A percentile compares a stretch with the other conserved stretches of the same genome.
phyloP scores from a whole-genome alignment of 2,113 vertebrate species.

The Hiodon tergisus region DNA sequence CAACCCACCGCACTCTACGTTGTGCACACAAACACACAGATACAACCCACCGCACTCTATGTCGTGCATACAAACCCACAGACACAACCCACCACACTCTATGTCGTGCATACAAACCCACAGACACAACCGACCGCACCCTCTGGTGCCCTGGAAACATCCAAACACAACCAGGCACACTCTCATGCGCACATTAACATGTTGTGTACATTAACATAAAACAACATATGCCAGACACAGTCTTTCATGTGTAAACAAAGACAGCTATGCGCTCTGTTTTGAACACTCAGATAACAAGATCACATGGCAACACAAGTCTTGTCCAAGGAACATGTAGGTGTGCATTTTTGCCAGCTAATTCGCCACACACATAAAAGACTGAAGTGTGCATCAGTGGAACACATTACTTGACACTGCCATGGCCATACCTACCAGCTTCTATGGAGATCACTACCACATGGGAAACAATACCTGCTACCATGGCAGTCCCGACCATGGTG shows the following conservation, averaged over 20 bases:
- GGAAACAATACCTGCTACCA: not conserved
- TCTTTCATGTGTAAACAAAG: not conserved
- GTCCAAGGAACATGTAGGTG: no score
- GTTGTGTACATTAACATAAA: not conserved
- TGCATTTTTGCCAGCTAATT: no score
- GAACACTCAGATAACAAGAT: no score
- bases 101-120: constrained; percentile 12
- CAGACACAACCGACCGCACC: not conserved
- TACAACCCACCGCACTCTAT: not conserved
- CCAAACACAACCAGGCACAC: constrained; percentile 14
- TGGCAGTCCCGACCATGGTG: not conserved
- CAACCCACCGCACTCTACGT: not conserved
- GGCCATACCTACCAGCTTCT: not conserved
- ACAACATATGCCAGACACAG: not conserved
- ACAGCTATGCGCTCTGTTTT: no score
- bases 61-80: constrained; percentile 36
- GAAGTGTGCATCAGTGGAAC: no score
- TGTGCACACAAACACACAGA: constrained; percentile 35
- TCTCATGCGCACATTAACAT: not conserved
- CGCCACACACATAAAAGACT: no score
- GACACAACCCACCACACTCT: not conserved
- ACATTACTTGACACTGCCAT: no score
- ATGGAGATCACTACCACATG: not conserved
- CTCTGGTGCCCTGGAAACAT: constrained; percentile 28
- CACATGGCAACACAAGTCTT: no score